Base-by-base conservation (phyloP, 2,888 invertebrate species). In the Acronicta alni region DNA sequence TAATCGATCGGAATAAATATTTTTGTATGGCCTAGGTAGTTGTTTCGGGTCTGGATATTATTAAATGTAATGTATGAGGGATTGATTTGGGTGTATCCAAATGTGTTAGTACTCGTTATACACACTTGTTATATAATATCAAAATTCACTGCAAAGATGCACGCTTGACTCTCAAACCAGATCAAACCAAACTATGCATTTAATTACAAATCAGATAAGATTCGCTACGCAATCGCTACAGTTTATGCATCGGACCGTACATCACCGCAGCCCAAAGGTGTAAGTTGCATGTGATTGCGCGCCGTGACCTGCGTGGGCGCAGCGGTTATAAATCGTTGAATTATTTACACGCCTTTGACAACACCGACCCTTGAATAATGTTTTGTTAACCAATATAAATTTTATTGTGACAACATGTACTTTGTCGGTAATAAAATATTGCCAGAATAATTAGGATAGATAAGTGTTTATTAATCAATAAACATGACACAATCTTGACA, bases 251-350 rank as follows among this genome's bases (percentile, higher is more conserved):
- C 7, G 43, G 43, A 38, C 44, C 47, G 18, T 15, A 3, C 20
- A 15, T n/a, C 35, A 35, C 14, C n/a, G 35, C 67, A 68, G 61
- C 65, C 70, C 51, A 57, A 57, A 66, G 70, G 73, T 76, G 71
- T 69, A 63, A 68, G 61, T 64, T 76, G 67, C 61, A 57, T 71
- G 61, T 72, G 69, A 59, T 67, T 57, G 65, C 64, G 52, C 16
- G 59, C 49, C 57, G 63, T 64, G 77, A 75, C 72, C 75, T 61
- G 75, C 75, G 75, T 76, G 59, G 75, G 75, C 77, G 77, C 57
- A 61, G 45, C 57, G 42, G 39, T 58, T 63, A 69, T 72, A 77
- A 77, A 77, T 75, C 67, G 61, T 62, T 69, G 56, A 76, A 69
- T 71, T 77, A 74, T 74, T 74, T 62, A 76, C 63, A 62, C 55